Evolutionary conservation across 2,113 vertebrate genomes (phyloP), one percentile per base, ranked within the genome.

Genomic region (Leucoraja erinaceus): DNA sequence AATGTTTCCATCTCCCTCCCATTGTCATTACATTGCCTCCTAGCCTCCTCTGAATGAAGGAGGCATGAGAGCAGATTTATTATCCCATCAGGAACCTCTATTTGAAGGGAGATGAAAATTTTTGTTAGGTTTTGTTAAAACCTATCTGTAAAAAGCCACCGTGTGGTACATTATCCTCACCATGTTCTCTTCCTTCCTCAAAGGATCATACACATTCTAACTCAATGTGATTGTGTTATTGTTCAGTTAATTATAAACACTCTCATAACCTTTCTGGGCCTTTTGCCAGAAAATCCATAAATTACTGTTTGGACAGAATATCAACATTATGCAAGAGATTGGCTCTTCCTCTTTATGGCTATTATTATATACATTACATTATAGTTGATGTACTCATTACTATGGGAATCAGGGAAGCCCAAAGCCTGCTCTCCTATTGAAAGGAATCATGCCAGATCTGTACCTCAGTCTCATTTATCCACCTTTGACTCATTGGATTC

Each of bases 221-320:
- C 59, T 88, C 56, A 63, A 31, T 61, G 25, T n/a, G 56, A 56
- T 66, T 63, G 28, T 88, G 83, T 66, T 63, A 86, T 63, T 63
- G 59, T 66, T 63, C 59, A 63, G 83, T 66, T 66, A 88, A 88
- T 88, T 88, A 88, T 16, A 88, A n/a, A 88, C 83, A 63, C 59
- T n/a, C 18, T 25, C 54, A 59, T 25, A 63, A 88, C 28, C 83
- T 31, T 33, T 63, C 75, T 88, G 59, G 83, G 83, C 83, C 59
- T n/a, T 63, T 63, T 88, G 83, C 83, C 83, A 88, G 12, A 4
- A 63, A 18, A 88, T 31, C 83, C 59, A 88, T 63, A 66, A 88
- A 88, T 88, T 31, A 31, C 16, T 5, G 31, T 66, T 63, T 61
- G 61, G 59, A 63, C 83, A 88, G 83, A 66, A 88, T 88, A 63